Conservation (phyloP, 2,888 invertebrate species). For the Lasioglossum villosulum region DNA sequence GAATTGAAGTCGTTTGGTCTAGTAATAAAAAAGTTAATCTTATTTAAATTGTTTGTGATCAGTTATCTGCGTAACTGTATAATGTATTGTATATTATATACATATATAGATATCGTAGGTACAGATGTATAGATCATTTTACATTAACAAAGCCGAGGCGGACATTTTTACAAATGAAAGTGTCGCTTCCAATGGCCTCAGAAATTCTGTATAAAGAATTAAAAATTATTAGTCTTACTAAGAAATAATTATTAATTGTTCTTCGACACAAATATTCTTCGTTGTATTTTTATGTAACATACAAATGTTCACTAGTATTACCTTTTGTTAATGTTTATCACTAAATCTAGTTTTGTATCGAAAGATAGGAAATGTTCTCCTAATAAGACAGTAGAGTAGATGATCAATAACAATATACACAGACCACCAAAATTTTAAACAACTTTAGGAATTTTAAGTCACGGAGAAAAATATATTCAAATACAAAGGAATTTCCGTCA, state of each 20-base stretch:
- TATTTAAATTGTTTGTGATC: no score
- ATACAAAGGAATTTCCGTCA: not conserved
- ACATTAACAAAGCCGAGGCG: no score
- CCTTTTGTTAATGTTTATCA: not conserved
- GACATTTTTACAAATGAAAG: no score
- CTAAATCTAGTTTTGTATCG: not conserved
- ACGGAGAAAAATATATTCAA: not conserved
- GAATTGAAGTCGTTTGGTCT: no score
- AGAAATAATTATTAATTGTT: not conserved
- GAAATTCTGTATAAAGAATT: not conserved
- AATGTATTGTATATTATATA: no score
- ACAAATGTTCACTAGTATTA: not conserved
- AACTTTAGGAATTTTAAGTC: not conserved
- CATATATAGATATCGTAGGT: no score
- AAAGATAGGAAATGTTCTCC: not conserved
- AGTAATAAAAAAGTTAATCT: no score
- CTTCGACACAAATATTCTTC: not conserved
- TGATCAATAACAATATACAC: not conserved
- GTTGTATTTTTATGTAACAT: not conserved
- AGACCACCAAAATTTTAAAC: not conserved
- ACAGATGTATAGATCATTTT: no score
- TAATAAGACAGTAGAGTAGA: not conserved
- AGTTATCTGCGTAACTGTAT: no score
- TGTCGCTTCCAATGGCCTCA: no score
- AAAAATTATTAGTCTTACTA: not conserved